A percentile compares a stretch with the other conserved stretches of the same genome.
Conservation (phyloP, 30 jellyfish, hydroid and myxozoan species). For the Aurelia aurita complex sp. Pacific region DNA sequence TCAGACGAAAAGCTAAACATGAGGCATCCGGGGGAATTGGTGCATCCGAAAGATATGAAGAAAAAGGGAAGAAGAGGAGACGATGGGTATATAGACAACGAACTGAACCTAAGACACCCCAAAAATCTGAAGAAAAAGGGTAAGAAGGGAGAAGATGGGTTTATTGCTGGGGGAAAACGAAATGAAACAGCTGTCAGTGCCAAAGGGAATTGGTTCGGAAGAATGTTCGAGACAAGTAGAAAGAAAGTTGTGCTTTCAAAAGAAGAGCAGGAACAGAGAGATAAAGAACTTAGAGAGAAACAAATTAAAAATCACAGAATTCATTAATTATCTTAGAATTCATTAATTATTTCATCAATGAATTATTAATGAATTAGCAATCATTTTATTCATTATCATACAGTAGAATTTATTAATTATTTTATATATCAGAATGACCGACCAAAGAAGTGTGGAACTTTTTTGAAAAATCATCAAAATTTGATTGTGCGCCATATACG, state of each 20-base stretch:
- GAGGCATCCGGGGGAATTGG: neutral
- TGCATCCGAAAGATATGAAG: neutral
- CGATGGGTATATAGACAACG: neutral
- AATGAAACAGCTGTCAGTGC: neutral
- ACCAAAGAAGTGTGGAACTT: no score
- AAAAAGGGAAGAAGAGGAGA: constrained; percentile 8
- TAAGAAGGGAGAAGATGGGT: constrained; percentile 57
- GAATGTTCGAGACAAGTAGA: constrained; percentile 23
- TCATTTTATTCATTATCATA: neutral
- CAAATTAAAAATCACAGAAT: constrained; percentile 20
- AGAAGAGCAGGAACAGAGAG: constrained; percentile 23
- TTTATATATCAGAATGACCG: neutral
- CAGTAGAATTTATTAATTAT: constrained; percentile 10
- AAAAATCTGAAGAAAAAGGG: constrained; percentile 31
- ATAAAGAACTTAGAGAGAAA: constrained; percentile 9
- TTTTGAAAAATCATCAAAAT: no score
- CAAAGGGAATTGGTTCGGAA: neutral
- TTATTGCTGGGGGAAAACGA: neutral
- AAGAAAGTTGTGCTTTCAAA: constrained; percentile 8
- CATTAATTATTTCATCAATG: no score
- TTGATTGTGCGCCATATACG: no score
- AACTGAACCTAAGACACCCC: constrained; percentile 10
- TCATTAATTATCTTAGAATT: constrained; percentile 7
- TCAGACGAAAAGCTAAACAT: neutral
- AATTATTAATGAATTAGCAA: neutral